Evolutionary conservation across 2,113 vertebrate species (phyloP).

Genomic region (Brachyhypopomus gauderio): DNA sequence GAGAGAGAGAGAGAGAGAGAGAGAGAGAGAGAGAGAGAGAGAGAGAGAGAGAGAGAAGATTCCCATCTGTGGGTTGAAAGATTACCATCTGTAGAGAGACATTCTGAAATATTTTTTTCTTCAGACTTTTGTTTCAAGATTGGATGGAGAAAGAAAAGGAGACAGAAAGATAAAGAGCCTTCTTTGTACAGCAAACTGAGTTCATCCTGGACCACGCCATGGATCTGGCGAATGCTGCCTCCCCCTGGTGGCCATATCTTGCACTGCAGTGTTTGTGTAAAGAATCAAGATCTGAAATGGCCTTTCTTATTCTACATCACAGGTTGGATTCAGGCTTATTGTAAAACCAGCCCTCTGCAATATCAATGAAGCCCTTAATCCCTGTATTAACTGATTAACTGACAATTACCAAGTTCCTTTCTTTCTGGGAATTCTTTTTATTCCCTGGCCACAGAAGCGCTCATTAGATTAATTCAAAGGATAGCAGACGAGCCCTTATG

Average conservation of each 20-base stretch:
- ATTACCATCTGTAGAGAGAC: conserved; percentile 34
- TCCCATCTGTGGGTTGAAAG: conserved; percentile 1
- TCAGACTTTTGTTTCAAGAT: background rate
- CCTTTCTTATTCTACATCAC: background rate
- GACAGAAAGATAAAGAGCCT: conserved; percentile 18
- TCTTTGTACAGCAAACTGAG: conserved; percentile 11
- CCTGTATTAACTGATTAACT: background rate
- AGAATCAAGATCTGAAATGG: background rate
- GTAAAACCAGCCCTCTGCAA: background rate
- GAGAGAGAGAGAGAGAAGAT: conserved; percentile 16
- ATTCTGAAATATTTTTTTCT: conserved; percentile 13
- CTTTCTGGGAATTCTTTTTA: too few species aligned
- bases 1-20: conserved; percentile 26
- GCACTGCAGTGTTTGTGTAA: background rate
- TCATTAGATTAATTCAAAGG: too few species aligned
- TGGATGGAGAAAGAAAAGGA: conserved; percentile 20
- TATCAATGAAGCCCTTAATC: background rate
- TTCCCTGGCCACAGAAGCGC: too few species aligned
- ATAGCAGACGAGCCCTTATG: too few species aligned
- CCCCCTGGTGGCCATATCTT: conserved; percentile 15
- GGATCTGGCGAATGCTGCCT: background rate
- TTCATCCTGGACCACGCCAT: background rate
- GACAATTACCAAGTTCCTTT: background rate
- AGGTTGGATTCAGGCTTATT: background rate
- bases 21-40: conserved; percentile 14